Evolutionary conservation across 2,797 vertebrate genomes (phyloP).

Genomic region (Helicolenus hilgendorfi): DNA sequence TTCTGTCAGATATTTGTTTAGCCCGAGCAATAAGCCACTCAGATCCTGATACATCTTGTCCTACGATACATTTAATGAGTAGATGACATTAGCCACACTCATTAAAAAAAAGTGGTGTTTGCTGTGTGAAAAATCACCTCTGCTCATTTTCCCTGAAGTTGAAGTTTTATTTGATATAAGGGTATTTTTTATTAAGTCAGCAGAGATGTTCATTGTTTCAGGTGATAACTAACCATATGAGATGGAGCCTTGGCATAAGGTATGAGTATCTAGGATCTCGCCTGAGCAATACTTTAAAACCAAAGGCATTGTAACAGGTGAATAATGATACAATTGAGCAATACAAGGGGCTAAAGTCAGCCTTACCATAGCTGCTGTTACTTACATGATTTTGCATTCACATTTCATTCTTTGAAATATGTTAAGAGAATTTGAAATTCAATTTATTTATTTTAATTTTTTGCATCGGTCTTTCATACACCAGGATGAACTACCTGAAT

Average conservation of each 20-base stretch:
- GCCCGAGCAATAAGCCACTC: neutral
- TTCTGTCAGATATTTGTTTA: neutral
- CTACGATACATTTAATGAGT: neutral
- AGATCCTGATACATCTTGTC: no score
- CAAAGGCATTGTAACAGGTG: neutral
- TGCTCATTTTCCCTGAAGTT: constrained; percentile 7
- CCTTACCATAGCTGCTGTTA: neutral
- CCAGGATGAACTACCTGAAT: neutral
- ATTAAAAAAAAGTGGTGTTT: neutral
- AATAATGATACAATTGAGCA: neutral
- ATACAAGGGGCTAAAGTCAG: neutral
- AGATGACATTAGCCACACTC: neutral
- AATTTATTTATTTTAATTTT: neutral
- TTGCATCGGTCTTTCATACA: neutral
- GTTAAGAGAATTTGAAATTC: neutral
- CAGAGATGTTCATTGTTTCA: neutral
- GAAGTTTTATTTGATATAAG: neutral
- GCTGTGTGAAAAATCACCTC: neutral
- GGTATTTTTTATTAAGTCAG: neutral
- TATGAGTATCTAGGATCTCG: neutral
- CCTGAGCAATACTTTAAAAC: neutral
- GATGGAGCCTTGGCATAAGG: neutral
- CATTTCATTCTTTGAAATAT: neutral
- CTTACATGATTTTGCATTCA: neutral
- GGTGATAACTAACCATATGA: neutral